Evolutionary conservation across 2,888 invertebrate genomes (phyloP), one percentile per base, ranked within the genome.

Genomic region (Plebejus anna): DNA sequence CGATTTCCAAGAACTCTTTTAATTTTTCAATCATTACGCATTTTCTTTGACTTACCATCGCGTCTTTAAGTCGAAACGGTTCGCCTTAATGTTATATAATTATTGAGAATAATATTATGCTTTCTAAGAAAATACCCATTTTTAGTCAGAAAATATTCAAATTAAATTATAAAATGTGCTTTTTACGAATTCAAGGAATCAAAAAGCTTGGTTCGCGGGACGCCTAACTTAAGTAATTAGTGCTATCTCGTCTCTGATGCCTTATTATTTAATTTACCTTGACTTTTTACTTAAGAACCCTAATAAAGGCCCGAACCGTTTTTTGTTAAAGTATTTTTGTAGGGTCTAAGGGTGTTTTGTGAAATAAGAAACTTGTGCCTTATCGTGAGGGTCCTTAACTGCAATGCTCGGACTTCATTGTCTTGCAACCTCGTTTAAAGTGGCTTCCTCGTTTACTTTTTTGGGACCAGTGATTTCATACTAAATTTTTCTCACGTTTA

Each of bases 341-440:
- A 32, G 9, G 77, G 77, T 75, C 72, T 78, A 75, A 59, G 76
- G 51, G 75, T 76, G 76, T 75, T 77, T 80, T 79, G 61, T 78
- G 76, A 78, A 79, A 78, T 78, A 77, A 78, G 77, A 78, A 78
- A 76, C 73, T 59, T 76, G 77, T 70, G 38, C 55, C 78, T 75
- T 70, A 72, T 73, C 70, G 77, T 81, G 78, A 80, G 83, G 83
- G 78, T 80, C 79, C 79, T 81, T 83, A 78, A 78, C 75, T 76
- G 51, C 75, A 76, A 76, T 77, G 70, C 77, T 76, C 76, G 77
- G 80, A 82, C 81, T 81, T 81, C 81, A 82, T 83, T 84, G 83
- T 84, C 82, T 83, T 81, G 79, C 81, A 79, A 77, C 75, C 80
- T 82, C 71, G 59, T 59, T 42, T 72, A 79, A 79, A 84, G 83